These are phyloP conservation scores for Oxyteleia sp. DNA, from an alignment of 2,888 invertebrate genomes.

Conservation along the genomic window DNA sequence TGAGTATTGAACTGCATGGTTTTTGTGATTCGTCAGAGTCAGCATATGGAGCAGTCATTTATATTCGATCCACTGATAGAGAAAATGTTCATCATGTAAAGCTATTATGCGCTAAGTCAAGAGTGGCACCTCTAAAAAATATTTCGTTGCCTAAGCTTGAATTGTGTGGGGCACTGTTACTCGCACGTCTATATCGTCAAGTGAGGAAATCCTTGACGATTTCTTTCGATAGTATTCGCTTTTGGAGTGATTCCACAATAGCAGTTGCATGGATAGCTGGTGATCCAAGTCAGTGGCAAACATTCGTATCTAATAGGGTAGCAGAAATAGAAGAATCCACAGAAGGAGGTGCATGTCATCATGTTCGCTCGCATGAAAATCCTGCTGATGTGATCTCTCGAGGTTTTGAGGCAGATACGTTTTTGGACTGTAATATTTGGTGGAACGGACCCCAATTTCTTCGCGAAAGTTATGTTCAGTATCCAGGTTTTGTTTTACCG, in stretches of 20 bases:
- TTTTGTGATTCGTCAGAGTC: constrained; percentile 56
- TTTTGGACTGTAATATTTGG: constrained; percentile 2
- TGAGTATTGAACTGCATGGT: constrained; percentile 70
- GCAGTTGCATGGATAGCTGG: constrained; percentile 45
- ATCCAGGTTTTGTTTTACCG: too few relatives aligned
- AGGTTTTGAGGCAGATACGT: not conserved
- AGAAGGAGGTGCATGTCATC: not conserved
- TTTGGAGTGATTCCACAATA: constrained; percentile 55
- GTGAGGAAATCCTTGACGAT: constrained; percentile 12
- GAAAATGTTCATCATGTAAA: constrained; percentile 1
- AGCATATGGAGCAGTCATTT: constrained; percentile 39
- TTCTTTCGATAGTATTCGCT: constrained; percentile 8
- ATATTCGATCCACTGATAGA: constrained; percentile 21
- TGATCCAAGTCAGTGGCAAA: constrained; percentile 19
- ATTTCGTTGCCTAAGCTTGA: constrained; percentile 35
- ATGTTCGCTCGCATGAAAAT: not conserved
- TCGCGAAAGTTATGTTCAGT: not conserved
- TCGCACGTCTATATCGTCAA: constrained; percentile 31
- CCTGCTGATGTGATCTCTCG: constrained; percentile 6
- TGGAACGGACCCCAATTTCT: constrained; percentile 16
- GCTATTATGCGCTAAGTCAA: constrained; percentile 47
- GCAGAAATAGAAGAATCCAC: constrained; percentile 1
- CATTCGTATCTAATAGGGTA: constrained; percentile 53
- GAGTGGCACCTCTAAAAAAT: constrained; percentile 36
- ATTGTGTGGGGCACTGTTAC: constrained; percentile 31